Evolutionary conservation across 2,888 invertebrate species (phyloP).

Genomic region (Trimorus sp.): DNA sequence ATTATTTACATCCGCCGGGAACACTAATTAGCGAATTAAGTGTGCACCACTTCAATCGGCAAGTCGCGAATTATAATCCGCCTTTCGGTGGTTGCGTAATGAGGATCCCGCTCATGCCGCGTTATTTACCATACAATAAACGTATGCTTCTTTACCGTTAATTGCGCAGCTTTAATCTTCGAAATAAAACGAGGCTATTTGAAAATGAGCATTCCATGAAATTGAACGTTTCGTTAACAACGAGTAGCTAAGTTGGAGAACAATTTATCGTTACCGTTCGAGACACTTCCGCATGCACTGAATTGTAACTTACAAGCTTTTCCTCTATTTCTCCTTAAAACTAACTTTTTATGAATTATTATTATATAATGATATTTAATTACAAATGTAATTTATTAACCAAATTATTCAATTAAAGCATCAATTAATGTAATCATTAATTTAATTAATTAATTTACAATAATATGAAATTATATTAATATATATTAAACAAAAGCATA

Average conservation of each 20-base stretch:
- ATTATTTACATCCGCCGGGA: constrained; percentile 28
- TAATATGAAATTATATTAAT: too few relatives aligned
- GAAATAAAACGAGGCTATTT: constrained; percentile 45
- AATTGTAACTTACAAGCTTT: constrained; percentile 17
- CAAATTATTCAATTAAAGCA: too few relatives aligned
- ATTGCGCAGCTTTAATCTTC: constrained; percentile 36
- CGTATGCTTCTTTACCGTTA: constrained; percentile 41
- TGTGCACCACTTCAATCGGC: constrained; percentile 34
- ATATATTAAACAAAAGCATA: too few relatives aligned
- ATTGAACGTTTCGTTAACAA: constrained; percentile 39
- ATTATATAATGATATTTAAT: too few relatives aligned
- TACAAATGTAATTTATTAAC: too few relatives aligned
- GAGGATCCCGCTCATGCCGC: constrained; percentile 44
- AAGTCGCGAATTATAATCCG: constrained; percentile 49
- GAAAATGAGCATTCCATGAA: constrained; percentile 32
- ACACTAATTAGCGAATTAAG: constrained; percentile 50
- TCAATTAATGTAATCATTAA: too few relatives aligned
- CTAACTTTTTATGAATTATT: neutral
- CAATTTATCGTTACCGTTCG: constrained; percentile 40
- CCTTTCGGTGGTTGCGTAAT: constrained; percentile 51
- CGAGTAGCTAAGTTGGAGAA: constrained; percentile 19
- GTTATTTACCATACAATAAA: constrained; percentile 55
- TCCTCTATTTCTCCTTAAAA: neutral
- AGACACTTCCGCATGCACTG: constrained; percentile 35
- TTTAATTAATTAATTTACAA: too few relatives aligned